Evolutionary conservation across 2,797 vertebrate species (phyloP).

Genomic region (Taeniopygia guttata): DNA sequence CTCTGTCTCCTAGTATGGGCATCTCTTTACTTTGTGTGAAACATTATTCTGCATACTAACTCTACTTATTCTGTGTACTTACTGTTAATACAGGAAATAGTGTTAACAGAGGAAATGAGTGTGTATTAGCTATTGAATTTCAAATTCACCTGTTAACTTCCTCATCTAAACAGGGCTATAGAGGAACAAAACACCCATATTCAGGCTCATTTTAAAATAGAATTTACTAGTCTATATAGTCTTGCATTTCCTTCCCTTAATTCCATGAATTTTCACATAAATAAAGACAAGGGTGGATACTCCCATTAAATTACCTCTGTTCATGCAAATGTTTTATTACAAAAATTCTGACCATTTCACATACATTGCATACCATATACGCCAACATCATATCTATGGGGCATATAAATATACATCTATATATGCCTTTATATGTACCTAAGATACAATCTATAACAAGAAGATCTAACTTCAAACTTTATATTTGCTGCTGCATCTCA

Average conservation of each 20-base stretch:
- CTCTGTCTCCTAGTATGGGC: not conserved
- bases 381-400: not conserved
- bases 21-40: not conserved
- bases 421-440: not conserved
- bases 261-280: not conserved
- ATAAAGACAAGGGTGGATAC: not conserved
- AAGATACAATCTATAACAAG: not conserved
- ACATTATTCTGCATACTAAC: not conserved
- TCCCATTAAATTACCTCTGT: not conserved
- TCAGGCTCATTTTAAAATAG: not conserved
- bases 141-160: slow-evolving; percentile 33
- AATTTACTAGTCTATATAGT: not conserved
- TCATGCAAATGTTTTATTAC: not conserved
- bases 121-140: slow-evolving; percentile 43
- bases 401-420: not conserved
- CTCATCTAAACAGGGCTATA: slow-evolving; percentile 13
- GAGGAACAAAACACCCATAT: not conserved
- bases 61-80: not conserved
- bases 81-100: slow-evolving; percentile 24
- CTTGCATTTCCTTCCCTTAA: not conserved
- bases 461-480: not conserved
- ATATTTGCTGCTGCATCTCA: not conserved
- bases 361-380: not conserved
- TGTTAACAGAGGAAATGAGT: slow-evolving; percentile 39
- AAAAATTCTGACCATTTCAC: not conserved